Percentiles rank a stretch among this genome's conserved stretches.
These are phyloP conservation scores for Holotrichia oblita DNA, from an alignment of 1,140 invertebrate species.

Conservation along the genomic window DNA sequence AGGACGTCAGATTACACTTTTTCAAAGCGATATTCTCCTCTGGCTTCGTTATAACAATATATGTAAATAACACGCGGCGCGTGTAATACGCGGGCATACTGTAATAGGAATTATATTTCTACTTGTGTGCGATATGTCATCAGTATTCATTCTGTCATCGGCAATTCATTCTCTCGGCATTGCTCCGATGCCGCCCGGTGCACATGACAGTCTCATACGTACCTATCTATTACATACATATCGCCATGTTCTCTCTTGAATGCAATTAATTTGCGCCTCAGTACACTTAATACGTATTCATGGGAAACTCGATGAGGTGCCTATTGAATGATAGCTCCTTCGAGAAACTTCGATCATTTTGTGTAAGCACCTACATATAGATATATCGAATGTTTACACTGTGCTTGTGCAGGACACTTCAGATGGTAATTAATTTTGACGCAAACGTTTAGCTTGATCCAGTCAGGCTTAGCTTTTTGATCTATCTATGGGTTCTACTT, in stretches of 20 bases:
- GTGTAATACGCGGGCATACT: conserved; percentile 7
- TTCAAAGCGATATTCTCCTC: conserved; percentile 2
- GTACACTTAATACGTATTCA: conserved; percentile 28
- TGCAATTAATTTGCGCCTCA: conserved; percentile 27
- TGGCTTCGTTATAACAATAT: conserved; percentile 14
- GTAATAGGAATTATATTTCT: conserved; percentile 32
- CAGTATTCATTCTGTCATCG: conserved; percentile 33
- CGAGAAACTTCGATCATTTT: background rate
- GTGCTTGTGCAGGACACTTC: too few species aligned
- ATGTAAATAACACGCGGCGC: background rate
- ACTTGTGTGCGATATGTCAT: background rate
- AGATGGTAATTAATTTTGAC: too few species aligned
- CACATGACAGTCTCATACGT: conserved; percentile 23
- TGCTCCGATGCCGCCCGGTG: background rate
- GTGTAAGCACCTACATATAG: background rate
- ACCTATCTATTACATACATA: conserved; percentile 20
- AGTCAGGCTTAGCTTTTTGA: too few species aligned
- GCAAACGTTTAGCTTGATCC: too few species aligned
- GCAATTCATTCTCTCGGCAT: conserved; percentile 30
- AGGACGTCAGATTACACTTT: conserved; percentile 23
- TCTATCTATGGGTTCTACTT: too few species aligned
- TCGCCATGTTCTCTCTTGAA: conserved; percentile 17
- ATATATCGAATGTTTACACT: too few species aligned
- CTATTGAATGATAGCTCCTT: conserved; percentile 5
- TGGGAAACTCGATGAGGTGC: background rate